phyloP scores from a whole-genome alignment of 2,113 vertebrate species.

The Amblyornis subalaris region DNA sequence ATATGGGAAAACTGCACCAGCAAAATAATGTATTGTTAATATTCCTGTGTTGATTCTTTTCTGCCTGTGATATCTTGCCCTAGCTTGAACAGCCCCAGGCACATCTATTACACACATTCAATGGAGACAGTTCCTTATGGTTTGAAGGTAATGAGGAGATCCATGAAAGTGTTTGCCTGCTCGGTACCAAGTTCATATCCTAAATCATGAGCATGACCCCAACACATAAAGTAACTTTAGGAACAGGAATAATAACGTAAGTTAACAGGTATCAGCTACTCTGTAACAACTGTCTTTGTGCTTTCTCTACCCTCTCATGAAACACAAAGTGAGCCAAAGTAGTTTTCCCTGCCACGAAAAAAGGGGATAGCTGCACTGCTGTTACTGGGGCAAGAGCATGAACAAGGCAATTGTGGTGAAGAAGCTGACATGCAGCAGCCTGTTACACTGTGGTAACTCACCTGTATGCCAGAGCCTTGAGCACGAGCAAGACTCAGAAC shows the following conservation, averaged over 20 bases:
- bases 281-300: background rate
- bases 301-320: background rate
- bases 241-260: background rate
- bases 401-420: background rate
- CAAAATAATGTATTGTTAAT: slow-evolving; percentile 40
- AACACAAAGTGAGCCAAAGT: background rate
- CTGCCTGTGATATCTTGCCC: slow-evolving; percentile 62
- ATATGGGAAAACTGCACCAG: slow-evolving; percentile 59
- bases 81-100: slow-evolving; percentile 64
- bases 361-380: background rate
- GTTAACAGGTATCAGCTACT: background rate
- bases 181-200: background rate
- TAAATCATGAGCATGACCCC: background rate
- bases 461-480: background rate
- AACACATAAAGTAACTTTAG: background rate
- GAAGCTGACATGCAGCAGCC: slow-evolving; percentile 8
- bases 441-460: background rate
- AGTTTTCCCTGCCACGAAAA: background rate
- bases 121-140: slow-evolving; percentile 9
- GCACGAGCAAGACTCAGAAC: background rate
- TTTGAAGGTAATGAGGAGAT: slow-evolving; percentile 12
- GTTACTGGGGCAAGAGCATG: background rate
- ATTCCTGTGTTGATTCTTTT: slow-evolving; percentile 32
- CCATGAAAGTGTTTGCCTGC: background rate
- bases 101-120: slow-evolving; percentile 10